phyloP scores from a whole-genome alignment of 2,888 invertebrate species.

The Silvanus unidentatus region DNA sequence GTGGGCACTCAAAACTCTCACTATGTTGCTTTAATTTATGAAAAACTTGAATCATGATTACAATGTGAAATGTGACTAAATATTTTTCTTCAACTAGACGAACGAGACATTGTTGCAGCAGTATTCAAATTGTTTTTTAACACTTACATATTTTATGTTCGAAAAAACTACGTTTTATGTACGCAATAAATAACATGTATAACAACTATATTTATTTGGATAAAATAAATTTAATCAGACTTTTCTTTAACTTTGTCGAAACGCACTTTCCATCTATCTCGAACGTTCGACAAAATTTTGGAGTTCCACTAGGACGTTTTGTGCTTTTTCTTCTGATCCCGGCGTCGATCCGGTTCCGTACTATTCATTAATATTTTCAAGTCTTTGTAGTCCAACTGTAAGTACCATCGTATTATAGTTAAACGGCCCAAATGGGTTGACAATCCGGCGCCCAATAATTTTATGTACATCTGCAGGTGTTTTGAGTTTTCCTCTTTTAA shows the following conservation, averaged over 20 bases:
- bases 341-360: slow-evolving; percentile 52
- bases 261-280: slow-evolving; percentile 30
- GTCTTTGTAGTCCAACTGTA: slow-evolving; percentile 64
- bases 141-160: no score
- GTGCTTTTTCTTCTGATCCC: slow-evolving; percentile 62
- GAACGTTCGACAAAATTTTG: slow-evolving; percentile 29
- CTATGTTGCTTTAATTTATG: no score
- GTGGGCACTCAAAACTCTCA: no score
- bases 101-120: no score
- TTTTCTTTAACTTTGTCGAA: slow-evolving; percentile 34
- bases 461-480: slow-evolving; percentile 40
- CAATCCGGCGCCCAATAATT: slow-evolving; percentile 39
- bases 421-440: slow-evolving; percentile 39
- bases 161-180: no score
- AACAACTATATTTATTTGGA: no score
- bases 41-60: no score
- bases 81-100: no score
- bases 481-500: slow-evolving; percentile 2
- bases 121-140: no score
- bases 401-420: slow-evolving; percentile 43
- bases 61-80: no score
- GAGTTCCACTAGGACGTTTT: slow-evolving; percentile 58
- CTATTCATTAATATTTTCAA: slow-evolving; percentile 58
- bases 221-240: slow-evolving; percentile 26
- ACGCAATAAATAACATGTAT: no score